These are phyloP conservation scores for Lithophane leautieri DNA, from an alignment of 2,888 invertebrate species.

Conservation along the genomic window DNA sequence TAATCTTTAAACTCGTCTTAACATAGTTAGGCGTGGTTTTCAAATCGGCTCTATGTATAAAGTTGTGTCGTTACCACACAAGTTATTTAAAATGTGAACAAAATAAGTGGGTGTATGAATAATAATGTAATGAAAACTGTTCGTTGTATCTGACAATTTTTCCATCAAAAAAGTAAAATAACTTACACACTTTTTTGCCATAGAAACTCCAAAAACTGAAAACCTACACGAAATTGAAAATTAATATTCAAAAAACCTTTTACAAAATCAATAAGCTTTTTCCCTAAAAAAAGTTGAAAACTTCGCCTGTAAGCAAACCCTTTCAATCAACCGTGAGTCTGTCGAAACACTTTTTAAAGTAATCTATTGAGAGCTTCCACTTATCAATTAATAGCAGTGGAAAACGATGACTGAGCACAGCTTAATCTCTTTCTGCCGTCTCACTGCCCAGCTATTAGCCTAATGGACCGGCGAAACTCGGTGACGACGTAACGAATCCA, in stretches of 20 bases:
- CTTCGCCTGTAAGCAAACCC: slow-evolving; percentile 35
- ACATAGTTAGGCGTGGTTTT: slow-evolving; percentile 48
- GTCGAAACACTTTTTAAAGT: slow-evolving; percentile 64
- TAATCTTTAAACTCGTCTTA: slow-evolving; percentile 56
- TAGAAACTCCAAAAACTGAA: background rate
- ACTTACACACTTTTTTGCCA: background rate
- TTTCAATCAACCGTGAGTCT: slow-evolving; percentile 54
- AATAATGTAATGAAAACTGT: background rate
- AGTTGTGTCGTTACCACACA: slow-evolving; percentile 45
- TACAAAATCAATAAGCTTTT: slow-evolving; percentile 29
- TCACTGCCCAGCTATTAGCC: slow-evolving; percentile 85
- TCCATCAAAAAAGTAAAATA: background rate
- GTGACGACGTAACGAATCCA: slow-evolving; percentile 76
- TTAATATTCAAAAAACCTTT: slow-evolving; percentile 40
- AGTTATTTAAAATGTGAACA: slow-evolving; percentile 27
- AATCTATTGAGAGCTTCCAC: slow-evolving; percentile 75
- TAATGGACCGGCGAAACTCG: slow-evolving; percentile 82
- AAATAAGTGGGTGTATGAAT: slow-evolving; percentile 28
- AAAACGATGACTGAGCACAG: slow-evolving; percentile 84
- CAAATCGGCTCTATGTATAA: slow-evolving; percentile 42
- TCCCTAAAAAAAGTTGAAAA: slow-evolving; percentile 30
- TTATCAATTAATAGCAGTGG: slow-evolving; percentile 83
- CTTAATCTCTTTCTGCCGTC: slow-evolving; percentile 86
- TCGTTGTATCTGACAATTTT: background rate
- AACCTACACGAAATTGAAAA: slow-evolving; percentile 21